A percentile compares a stretch with the other conserved stretches of the same genome.
Conservation (phyloP, 2,888 invertebrate genomes). For the Nyleta sp. region DNA sequence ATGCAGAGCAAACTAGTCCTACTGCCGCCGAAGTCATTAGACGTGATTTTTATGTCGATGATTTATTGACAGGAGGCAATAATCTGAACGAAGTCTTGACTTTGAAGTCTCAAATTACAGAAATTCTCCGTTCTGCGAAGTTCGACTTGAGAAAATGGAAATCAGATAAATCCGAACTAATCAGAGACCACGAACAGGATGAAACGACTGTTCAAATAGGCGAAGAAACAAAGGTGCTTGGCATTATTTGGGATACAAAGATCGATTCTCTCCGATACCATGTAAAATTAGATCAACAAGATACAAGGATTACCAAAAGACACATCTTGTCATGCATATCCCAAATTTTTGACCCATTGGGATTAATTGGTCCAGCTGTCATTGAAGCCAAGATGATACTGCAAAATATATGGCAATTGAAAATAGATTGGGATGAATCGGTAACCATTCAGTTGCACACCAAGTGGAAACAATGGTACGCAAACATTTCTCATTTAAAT, state of each 20-base stretch:
- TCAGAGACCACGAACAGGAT: not conserved
- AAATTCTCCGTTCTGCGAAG: not conserved
- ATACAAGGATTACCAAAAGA: conserved; percentile 10
- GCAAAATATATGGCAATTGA: conserved; percentile 20
- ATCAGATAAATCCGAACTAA: not conserved
- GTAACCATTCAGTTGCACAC: not conserved
- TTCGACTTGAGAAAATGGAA: conserved; percentile 24
- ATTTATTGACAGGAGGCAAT: conserved; percentile 22
- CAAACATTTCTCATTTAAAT: not conserved
- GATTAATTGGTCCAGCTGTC: conserved; percentile 5
- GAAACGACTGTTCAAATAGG: conserved; percentile 1
- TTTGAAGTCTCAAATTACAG: not conserved
- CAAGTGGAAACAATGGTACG: not conserved
- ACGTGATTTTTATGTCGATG: conserved; percentile 23
- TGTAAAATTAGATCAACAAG: not conserved
- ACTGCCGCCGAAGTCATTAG: not conserved
- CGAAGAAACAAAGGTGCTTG: conserved; percentile 33
- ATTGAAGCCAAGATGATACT: conserved; percentile 5
- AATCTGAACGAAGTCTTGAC: not conserved
- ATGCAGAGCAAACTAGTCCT: not conserved
- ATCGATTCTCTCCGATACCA: conserved; percentile 36
- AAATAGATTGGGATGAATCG: conserved; percentile 27
- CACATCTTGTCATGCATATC: conserved; percentile 24
- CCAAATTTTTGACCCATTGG: conserved; percentile 17
- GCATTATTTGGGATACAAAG: conserved; percentile 49